Percentiles rank a stretch among this genome's conserved stretches.
Evolutionary conservation across 2,797 vertebrate genomes (phyloP).

Genomic region (Danio jaintianensis): DNA sequence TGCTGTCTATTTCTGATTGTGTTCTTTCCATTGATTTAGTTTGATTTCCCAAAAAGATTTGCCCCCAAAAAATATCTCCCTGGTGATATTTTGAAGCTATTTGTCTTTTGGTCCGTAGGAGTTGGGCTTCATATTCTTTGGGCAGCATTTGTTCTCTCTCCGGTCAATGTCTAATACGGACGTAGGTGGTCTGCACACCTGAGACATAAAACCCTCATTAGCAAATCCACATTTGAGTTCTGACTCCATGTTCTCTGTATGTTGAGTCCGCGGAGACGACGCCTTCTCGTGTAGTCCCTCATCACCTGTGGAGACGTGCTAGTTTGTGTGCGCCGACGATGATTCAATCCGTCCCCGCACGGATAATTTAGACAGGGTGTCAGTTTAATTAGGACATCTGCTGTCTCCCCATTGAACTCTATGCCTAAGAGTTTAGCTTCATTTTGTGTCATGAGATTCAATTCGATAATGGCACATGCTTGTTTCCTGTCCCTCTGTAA

Average conservation of each 20-base stretch:
- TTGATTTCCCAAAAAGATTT: neutral
- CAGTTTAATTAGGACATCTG: constrained; percentile 40
- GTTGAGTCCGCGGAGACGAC: constrained; percentile 15
- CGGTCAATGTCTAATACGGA: constrained; percentile 11
- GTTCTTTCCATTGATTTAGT: neutral
- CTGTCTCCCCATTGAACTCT: constrained; percentile 18
- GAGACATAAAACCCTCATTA: constrained; percentile 46
- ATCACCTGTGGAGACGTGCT: constrained; percentile 34
- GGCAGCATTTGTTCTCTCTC: constrained; percentile 1
- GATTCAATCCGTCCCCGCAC: neutral
- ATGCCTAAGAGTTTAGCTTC: constrained; percentile 24
- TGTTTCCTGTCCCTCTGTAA: constrained; percentile 14
- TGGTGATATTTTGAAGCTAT: constrained; percentile 11
- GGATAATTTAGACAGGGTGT: constrained; percentile 23
- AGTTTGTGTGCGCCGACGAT: constrained; percentile 13
- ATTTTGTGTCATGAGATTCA: constrained; percentile 38
- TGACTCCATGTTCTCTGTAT: constrained; percentile 29
- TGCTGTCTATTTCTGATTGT: neutral
- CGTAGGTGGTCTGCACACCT: constrained; percentile 35
- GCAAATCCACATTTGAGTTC: constrained; percentile 36
- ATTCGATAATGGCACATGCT: constrained; percentile 9
- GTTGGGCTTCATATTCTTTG: constrained; percentile 24
- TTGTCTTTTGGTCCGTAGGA: constrained; percentile 8
- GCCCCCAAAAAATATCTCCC: constrained; percentile 1
- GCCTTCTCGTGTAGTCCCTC: constrained; percentile 30